These are phyloP conservation scores for Eubasilissa splendida DNA, from an alignment of 2,888 invertebrate genomes.

Conservation along the genomic window DNA sequence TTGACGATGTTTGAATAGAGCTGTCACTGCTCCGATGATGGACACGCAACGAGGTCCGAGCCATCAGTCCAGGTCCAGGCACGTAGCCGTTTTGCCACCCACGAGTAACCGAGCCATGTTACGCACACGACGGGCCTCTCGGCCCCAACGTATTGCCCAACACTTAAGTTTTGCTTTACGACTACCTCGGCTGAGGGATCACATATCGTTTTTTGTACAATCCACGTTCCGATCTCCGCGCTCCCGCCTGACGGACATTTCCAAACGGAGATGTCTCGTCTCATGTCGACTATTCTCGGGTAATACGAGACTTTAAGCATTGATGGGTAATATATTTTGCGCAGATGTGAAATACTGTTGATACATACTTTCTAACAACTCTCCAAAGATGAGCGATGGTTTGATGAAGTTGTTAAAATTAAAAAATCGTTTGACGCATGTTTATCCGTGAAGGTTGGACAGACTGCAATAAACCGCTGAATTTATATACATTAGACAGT, in stretches of 20 bases:
- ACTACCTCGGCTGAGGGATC: slow-evolving; percentile 40
- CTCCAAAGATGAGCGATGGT: slow-evolving; percentile 4
- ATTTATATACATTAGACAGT: background rate
- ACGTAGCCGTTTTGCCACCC: slow-evolving; percentile 15
- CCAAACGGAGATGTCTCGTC: background rate
- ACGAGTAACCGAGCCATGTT: background rate
- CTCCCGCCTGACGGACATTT: background rate
- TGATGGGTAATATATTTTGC: background rate
- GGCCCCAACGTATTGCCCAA: slow-evolving; percentile 50
- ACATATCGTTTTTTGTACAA: slow-evolving; percentile 43
- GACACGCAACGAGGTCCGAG: slow-evolving; percentile 1
- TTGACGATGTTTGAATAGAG: background rate
- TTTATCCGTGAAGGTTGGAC: background rate
- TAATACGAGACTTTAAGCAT: background rate
- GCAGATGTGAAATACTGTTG: background rate
- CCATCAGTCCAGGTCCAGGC: background rate
- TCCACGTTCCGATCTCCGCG: background rate
- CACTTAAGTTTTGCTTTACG: slow-evolving; percentile 50
- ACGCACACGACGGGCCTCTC: slow-evolving; percentile 32
- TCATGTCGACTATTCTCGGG: background rate
- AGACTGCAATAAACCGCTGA: background rate
- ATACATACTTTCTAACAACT: background rate
- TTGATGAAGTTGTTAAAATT: background rate
- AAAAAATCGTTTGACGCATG: background rate
- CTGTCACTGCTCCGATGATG: slow-evolving; percentile 25